phyloP scores from a whole-genome alignment of 2,888 invertebrate genomes.

The Chrysolina americana region DNA sequence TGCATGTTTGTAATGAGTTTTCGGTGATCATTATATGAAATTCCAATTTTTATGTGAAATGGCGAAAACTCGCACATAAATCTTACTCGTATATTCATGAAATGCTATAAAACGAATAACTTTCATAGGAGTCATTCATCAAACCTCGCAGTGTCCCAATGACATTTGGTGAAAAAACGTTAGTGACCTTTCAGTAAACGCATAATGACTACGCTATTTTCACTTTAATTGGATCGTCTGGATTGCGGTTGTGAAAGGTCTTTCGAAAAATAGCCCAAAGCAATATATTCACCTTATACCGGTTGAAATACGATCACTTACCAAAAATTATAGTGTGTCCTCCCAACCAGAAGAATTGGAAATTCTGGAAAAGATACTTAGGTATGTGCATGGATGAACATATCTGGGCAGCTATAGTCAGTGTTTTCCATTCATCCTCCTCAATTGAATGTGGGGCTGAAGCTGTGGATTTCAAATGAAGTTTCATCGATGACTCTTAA shows the following conservation, averaged over 20 bases:
- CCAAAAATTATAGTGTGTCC: too few species aligned
- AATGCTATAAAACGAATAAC: slow-evolving; percentile 15
- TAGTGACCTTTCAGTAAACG: slow-evolving; percentile 2
- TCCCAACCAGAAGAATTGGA: too few species aligned
- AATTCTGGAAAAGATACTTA: too few species aligned
- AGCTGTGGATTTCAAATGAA: too few species aligned
- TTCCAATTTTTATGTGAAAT: slow-evolving; percentile 14
- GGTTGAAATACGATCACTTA: too few species aligned
- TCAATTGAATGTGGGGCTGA: too few species aligned
- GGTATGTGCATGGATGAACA: too few species aligned
- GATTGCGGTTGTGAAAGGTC: not conserved
- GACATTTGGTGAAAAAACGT: slow-evolving; percentile 5
- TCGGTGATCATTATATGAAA: slow-evolving; percentile 16
- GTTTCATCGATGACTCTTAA: too few species aligned
- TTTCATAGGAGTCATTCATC: not conserved
- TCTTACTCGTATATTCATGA: slow-evolving; percentile 3
- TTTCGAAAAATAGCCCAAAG: not conserved
- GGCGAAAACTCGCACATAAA: slow-evolving; percentile 8
- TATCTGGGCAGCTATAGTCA: too few species aligned
- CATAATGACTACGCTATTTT: slow-evolving; percentile 14
- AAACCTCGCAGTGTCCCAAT: slow-evolving; percentile 3
- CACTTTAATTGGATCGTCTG: slow-evolving; percentile 1
- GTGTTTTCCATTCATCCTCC: too few species aligned
- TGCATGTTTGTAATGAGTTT: slow-evolving; percentile 17
- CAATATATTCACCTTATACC: not conserved